Evolutionary conservation across 2,113 vertebrate genomes (phyloP).

Genomic region (Oxygymnocypris stewartii): DNA sequence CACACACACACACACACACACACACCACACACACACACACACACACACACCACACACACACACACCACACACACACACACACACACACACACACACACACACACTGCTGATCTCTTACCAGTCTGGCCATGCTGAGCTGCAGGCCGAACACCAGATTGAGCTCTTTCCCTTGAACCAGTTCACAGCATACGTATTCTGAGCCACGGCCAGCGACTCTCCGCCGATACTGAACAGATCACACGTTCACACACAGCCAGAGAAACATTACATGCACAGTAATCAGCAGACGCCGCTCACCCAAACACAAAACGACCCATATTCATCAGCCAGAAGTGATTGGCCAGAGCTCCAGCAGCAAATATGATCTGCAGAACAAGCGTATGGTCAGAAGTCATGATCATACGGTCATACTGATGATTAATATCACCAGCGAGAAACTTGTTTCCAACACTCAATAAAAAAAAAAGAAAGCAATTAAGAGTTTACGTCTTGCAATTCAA

Average conservation of each 20-base stretch:
- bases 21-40: too few relatives aligned
- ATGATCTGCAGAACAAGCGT: conserved; percentile 75
- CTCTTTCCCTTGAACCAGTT: conserved; percentile 98
- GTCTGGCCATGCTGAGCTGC: conserved; percentile 96
- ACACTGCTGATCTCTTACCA: conserved; percentile 78
- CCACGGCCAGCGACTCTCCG: conserved; percentile 95
- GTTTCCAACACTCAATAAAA: too few relatives aligned
- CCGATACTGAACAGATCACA: conserved; percentile 80
- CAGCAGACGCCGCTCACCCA: conserved; percentile 79
- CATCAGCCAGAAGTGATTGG: conserved; percentile 90
- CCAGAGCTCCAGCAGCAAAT: conserved; percentile 87
- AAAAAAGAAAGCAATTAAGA: too few relatives aligned
- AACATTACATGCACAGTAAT: neutral
- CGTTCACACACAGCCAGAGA: neutral
- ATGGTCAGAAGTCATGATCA: neutral
- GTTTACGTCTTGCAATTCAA: too few relatives aligned
- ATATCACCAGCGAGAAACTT: too few relatives aligned
- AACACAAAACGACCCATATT: conserved; percentile 90
- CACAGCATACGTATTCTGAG: conserved; percentile 96
- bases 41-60: too few relatives aligned
- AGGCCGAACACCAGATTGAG: conserved; percentile 96
- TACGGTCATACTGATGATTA: too few relatives aligned
- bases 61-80: too few relatives aligned
- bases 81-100: neutral
- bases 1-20: too few relatives aligned